Evolutionary conservation across 1,140 invertebrate species (phyloP).

Genomic region (Calephelis virginiensis): DNA sequence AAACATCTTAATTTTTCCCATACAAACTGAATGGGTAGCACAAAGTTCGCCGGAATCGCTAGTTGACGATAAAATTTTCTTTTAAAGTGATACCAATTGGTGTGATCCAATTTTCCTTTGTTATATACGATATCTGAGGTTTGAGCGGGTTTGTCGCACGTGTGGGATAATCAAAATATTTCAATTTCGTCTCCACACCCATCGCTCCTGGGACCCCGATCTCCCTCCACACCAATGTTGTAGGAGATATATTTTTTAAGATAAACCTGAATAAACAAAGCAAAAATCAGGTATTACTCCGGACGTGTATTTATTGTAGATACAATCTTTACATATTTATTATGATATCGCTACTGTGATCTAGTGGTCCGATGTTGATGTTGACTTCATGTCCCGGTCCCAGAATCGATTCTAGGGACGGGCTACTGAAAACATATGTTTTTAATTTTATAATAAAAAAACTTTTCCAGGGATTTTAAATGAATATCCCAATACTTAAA

Average conservation of each 20-base stretch:
- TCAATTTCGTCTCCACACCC: slow-evolving; percentile 69
- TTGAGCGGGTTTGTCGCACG: slow-evolving; percentile 17
- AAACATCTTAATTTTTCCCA: too few relatives aligned
- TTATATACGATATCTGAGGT: slow-evolving; percentile 19
- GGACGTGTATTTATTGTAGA: background rate
- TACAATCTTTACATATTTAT: too few relatives aligned
- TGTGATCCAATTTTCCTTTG: slow-evolving; percentile 22
- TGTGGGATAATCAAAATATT: slow-evolving; percentile 49
- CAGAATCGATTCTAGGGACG: too few relatives aligned
- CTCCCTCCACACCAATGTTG: slow-evolving; percentile 46
- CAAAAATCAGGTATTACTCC: background rate
- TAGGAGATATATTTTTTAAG: slow-evolving; percentile 60
- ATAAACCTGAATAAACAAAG: slow-evolving; percentile 35
- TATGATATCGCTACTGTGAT: too few relatives aligned
- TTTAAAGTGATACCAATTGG: background rate
- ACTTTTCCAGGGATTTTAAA: too few relatives aligned
- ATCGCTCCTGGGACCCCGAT: slow-evolving; percentile 65
- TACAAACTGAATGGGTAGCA: too few relatives aligned
- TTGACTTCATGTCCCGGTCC: too few relatives aligned
- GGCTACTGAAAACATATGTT: too few relatives aligned
- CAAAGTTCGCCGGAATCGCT: too few relatives aligned
- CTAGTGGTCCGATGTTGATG: too few relatives aligned
- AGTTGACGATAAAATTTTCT: background rate
- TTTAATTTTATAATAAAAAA: too few relatives aligned
- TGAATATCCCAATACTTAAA: too few relatives aligned